These are phyloP conservation scores for Matsumyia berberina DNA, from an alignment of 2,888 invertebrate species.

Conservation along the genomic window DNA sequence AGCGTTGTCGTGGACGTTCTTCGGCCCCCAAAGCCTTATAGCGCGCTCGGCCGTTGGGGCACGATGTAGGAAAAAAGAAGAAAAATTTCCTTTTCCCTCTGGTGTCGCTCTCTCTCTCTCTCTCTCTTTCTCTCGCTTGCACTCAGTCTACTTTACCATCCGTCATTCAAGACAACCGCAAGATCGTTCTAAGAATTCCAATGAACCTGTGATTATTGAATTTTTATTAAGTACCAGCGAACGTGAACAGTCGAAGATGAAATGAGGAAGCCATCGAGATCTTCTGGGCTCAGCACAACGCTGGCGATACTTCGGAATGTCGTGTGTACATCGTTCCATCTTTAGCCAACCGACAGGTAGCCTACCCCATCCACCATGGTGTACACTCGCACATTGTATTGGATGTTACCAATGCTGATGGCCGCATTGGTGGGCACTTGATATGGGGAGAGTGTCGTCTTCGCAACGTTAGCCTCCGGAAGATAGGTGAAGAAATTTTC, in stretches of 20 bases:
- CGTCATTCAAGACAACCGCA: constrained; percentile 76
- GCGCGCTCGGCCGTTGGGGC: neutral
- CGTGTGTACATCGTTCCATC: constrained; percentile 74
- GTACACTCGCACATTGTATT: constrained; percentile 48
- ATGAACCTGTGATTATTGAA: constrained; percentile 76
- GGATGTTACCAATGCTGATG: constrained; percentile 73
- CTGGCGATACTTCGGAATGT: constrained; percentile 74
- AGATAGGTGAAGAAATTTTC: constrained; percentile 76
- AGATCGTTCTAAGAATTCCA: constrained; percentile 77
- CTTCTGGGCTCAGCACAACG: constrained; percentile 73
- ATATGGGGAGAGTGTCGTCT: constrained; percentile 75
- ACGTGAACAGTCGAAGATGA: constrained; percentile 76
- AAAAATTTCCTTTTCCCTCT: constrained; percentile 72
- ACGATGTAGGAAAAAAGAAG: too few relatives aligned
- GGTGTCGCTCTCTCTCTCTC: neutral
- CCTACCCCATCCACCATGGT: constrained; percentile 55
- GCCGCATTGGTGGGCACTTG: constrained; percentile 73
- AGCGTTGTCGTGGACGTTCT: constrained; percentile 38
- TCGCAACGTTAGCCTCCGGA: constrained; percentile 76
- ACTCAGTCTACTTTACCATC: constrained; percentile 68
- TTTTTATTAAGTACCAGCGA: constrained; percentile 76
- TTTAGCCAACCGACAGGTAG: constrained; percentile 70
- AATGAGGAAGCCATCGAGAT: constrained; percentile 77
- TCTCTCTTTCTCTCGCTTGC: too few relatives aligned
- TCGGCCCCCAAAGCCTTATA: constrained; percentile 50